Evolutionary conservation across 2,888 invertebrate species (phyloP), one percentile per base, ranked within the genome.

Genomic region (Dichetophora obliterata): DNA sequence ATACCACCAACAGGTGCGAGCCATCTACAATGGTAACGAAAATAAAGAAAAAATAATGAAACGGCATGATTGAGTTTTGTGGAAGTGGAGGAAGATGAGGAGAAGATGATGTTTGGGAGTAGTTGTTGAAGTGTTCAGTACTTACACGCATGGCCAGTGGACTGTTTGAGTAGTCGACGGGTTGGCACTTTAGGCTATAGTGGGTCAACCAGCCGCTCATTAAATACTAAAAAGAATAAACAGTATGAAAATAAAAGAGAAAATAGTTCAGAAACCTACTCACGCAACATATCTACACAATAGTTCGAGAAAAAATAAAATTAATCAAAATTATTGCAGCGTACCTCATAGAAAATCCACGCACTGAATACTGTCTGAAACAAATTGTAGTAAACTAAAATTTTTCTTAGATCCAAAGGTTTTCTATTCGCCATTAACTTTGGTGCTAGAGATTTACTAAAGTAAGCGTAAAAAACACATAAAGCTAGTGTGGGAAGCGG

Each of bases 1-100:
- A 90, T 98, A 98, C 96, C 96, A 96, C 97, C 97, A 98, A 90
- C 97, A 97, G 59, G 95, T 95, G 85, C 92, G 92, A 74, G 95
- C 96, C 96, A 98, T 97, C 95, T 95, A 89, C 63, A 90, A 86
- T 81, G 78, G 61, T 72, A 69, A 79, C 22, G 78, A 84, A 84
- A 80, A 68, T 37, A 73, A 59, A 75, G 27, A 66, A 14, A 5
- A 31, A 52, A 61, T 5, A 54, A 66, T 31, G 43, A 69, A 24
- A 19, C 65, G 65, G n/a, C 1, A 43, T 61, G 27, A 31, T 24
- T 61, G 43, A 43, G 24, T 70, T 16, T 24, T 37, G 19, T 34
- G 19, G 22, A 27, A n/a, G n/a, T n/a, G n/a, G n/a, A 76, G 50
- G 31, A 22, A 31, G 43, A 37, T 16, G 57, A 19, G 14, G 22